Conservation (phyloP, 2,797 vertebrate species). For the Enteromius unitaeniatus region DNA sequence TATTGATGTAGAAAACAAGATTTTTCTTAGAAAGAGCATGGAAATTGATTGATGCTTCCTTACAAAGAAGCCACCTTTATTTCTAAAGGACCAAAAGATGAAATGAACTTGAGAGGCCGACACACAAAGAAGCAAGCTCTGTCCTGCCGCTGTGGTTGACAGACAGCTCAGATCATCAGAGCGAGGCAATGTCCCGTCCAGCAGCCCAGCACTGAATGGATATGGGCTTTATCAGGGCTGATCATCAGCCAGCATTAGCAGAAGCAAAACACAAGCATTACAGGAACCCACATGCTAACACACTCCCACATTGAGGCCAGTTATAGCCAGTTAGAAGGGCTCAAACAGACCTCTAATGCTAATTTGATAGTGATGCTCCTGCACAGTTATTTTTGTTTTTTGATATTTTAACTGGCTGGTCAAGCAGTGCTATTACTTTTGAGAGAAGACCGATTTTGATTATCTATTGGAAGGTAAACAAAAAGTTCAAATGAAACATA, state of each 20-base stretch:
- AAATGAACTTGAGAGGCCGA: slow-evolving; percentile 1
- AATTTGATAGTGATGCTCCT: neutral
- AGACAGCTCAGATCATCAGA: slow-evolving; percentile 28
- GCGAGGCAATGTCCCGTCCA: slow-evolving; percentile 22
- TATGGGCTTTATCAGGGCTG: slow-evolving; percentile 3
- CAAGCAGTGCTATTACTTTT: neutral
- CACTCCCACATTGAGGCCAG: slow-evolving; percentile 9
- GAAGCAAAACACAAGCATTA: slow-evolving; percentile 22
- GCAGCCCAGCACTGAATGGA: slow-evolving; percentile 2
- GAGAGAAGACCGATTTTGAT: neutral
- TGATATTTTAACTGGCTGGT: neutral
- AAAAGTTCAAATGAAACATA: neutral
- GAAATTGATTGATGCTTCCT: neutral
- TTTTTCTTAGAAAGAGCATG: slow-evolving; percentile 7
- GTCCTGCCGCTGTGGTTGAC: neutral
- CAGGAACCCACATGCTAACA: slow-evolving; percentile 6
- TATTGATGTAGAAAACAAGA: neutral
- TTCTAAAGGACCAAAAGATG: neutral
- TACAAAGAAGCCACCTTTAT: neutral
- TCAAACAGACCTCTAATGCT: neutral
- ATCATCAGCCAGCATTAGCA: slow-evolving; percentile 35
- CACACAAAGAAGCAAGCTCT: neutral
- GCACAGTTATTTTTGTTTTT: neutral
- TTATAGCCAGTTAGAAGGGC: neutral
- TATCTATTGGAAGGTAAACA: neutral